Conservation (phyloP, 2,113 vertebrate species). For the Odocoileus virginianus region DNA sequence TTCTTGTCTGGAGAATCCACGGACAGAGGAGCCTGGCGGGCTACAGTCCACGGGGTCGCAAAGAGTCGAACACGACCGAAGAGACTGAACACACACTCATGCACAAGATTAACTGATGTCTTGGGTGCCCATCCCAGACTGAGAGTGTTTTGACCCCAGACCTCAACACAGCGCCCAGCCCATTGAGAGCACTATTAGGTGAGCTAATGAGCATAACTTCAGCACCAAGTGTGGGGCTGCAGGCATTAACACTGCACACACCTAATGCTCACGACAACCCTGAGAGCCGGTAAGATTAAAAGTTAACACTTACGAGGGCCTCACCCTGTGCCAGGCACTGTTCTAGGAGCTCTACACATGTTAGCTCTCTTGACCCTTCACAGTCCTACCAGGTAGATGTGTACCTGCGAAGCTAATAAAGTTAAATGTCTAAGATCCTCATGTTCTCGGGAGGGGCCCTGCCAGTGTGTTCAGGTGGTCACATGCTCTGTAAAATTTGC, state of each 20-base stretch:
- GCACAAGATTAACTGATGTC: background rate
- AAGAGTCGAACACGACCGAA: fast-evolving
- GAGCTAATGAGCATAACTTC: background rate
- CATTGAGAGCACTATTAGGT: fast-evolving
- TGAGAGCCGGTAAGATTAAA: fast-evolving
- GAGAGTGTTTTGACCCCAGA: background rate
- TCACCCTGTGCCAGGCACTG: background rate
- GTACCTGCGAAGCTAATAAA: background rate
- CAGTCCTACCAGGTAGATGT: background rate
- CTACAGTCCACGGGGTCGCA: background rate
- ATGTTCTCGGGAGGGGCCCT: fast-evolving
- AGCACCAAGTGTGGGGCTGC: fast-evolving
- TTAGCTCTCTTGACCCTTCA: background rate
- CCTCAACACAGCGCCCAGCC: background rate
- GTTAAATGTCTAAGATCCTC: background rate
- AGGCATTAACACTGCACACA: fast-evolving
- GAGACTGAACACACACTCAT: background rate
- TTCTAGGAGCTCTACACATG: background rate
- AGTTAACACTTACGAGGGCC: fast-evolving
- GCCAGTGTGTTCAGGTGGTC: background rate
- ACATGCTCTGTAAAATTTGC: background rate
- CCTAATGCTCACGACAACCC: fast-evolving
- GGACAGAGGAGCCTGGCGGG: fast-evolving
- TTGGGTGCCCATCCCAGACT: background rate
- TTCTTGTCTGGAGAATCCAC: background rate